Base-by-base conservation (phyloP, 2,113 vertebrate genomes). In the Neoarius graeffei region DNA sequence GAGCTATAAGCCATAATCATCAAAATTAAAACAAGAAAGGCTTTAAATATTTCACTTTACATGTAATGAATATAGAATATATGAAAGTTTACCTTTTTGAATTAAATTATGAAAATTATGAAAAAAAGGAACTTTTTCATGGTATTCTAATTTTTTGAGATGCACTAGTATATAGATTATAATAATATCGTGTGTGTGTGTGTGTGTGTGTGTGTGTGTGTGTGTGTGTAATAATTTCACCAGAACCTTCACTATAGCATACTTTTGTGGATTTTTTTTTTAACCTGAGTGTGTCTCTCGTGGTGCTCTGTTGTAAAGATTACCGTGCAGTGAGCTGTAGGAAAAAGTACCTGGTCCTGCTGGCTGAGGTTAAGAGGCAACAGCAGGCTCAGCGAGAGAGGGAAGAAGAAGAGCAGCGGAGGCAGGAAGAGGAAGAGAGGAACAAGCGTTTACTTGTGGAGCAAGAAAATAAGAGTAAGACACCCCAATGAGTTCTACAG, bases 391-490 rank as follows among this genome's bases (percentile, higher is more conserved):
- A 91, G 48, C 85, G 91, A 7, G 67, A 95, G 88, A 66, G 89
- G 77, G 94, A 87, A 87, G 85, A 85, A 66, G 88, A 66, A 59
- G 88, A 87, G 83, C 89, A 11, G 88, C 92, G 80, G 85, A 93
- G 54, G 81, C 91, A 92, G 88, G 90, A 87, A 81, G 85, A 90
- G 0, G 7, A 88, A 86, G 92, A 94, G 87, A 90, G 77, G 85
- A 93, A 93, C 83, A 92, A 89, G 69, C 91, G 71, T 1, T 83
- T 0, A 64, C 90, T 92, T 71, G 87, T 91, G 54, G 92, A 90
- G 0, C 27, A 89, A 83, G 91, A 94, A 90, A 92, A 93, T 85
- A 92, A 93, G 88, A 93, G 95, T 94, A 90, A 82, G 87, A 89
- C 9, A 23, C 67, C 25, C 60, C 14, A 1, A 5, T 13, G n/a